Conservation (phyloP, 2,797 vertebrate genomes). For the Neomorphus geoffroyi region DNA sequence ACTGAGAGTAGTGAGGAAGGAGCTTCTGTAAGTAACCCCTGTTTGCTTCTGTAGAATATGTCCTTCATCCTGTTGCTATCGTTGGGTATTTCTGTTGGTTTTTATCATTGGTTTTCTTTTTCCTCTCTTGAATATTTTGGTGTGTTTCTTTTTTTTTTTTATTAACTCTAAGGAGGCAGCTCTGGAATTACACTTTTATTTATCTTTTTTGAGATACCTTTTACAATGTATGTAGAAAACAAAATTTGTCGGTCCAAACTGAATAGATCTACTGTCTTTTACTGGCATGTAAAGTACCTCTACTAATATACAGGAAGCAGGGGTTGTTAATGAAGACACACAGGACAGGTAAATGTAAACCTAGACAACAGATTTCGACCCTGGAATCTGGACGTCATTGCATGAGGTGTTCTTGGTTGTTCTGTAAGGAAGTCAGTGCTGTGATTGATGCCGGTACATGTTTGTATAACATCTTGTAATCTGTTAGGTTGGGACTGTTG, state of each 20-base stretch:
- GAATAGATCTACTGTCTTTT: background rate
- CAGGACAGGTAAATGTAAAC: background rate
- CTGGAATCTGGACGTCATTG: background rate
- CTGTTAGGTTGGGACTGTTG: background rate
- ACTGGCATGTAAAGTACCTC: background rate
- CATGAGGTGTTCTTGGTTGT: background rate
- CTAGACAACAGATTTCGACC: background rate
- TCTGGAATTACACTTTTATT: background rate
- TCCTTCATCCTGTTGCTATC: background rate
- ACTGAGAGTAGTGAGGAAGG: background rate
- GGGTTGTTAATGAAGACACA: background rate
- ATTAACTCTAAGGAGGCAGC: background rate
- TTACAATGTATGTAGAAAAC: background rate
- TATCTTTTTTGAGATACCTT: background rate
- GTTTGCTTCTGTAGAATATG: background rate
- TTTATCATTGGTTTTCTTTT: accelerated
- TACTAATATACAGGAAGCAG: background rate
- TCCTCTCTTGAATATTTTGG: background rate
- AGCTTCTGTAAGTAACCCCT: background rate
- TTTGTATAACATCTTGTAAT: background rate
- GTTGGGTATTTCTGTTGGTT: background rate
- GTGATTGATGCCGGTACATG: background rate
- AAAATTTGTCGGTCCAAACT: background rate
- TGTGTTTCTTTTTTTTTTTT: background rate
- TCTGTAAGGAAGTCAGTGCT: background rate